A percentile compares a stretch with the other conserved stretches of the same genome.
These are phyloP conservation scores for Gnathonemus longibarbis DNA, from an alignment of 2,113 vertebrate genomes.

Conservation along the genomic window DNA sequence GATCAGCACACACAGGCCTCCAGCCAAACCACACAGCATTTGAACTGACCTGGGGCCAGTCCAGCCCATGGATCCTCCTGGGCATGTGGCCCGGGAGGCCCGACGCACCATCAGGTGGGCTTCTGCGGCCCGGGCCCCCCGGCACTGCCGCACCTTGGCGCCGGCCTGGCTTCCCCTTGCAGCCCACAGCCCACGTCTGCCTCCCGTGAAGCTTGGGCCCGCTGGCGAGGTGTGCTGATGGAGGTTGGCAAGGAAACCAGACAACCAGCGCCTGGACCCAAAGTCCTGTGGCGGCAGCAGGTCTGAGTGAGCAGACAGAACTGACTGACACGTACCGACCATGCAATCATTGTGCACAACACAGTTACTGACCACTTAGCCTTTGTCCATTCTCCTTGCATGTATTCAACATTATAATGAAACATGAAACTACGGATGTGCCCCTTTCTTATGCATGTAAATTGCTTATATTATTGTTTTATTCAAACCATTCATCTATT, in stretches of 20 bases:
- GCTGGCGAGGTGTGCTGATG: background rate
- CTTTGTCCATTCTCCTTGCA: background rate
- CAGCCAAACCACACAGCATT: background rate
- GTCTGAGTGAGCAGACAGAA: background rate
- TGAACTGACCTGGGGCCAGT: background rate
- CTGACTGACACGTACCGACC: background rate
- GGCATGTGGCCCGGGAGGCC: background rate
- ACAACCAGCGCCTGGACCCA: background rate
- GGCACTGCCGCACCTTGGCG: background rate
- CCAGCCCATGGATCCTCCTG: background rate
- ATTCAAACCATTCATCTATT: background rate
- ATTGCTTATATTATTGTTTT: background rate
- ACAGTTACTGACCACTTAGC: background rate
- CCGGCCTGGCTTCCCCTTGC: background rate
- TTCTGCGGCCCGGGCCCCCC: background rate
- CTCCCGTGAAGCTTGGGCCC: background rate
- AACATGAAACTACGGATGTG: background rate
- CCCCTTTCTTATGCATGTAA: background rate
- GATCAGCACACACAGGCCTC: constrained; percentile 13
- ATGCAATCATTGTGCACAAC: background rate
- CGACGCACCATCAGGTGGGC: background rate
- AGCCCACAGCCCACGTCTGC: background rate
- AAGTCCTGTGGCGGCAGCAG: background rate
- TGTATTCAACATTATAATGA: background rate
- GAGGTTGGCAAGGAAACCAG: background rate